Evolutionary conservation across 2,888 invertebrate species (phyloP).

Genomic region (Incurvaria masculella): DNA sequence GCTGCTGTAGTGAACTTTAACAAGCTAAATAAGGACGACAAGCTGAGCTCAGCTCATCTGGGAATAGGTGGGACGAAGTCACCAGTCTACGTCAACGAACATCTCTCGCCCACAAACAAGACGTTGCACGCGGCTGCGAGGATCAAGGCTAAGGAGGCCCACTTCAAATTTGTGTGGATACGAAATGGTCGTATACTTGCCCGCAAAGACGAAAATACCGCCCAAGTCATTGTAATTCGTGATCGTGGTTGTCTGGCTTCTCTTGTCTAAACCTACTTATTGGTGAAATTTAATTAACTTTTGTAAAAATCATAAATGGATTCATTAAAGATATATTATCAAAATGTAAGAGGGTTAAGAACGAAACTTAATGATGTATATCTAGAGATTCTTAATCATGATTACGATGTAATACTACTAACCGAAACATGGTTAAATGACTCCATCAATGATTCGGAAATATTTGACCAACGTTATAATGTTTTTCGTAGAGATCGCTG

Average conservation of each 20-base stretch:
- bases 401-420: slow-evolving; percentile 6
- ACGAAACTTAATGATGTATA: slow-evolving; percentile 1
- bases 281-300: too few relatives aligned
- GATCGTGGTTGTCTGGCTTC: too few relatives aligned
- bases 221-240: too few relatives aligned
- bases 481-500: slow-evolving; percentile 4
- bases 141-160: slow-evolving; percentile 8
- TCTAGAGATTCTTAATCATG: slow-evolving; percentile 5
- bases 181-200: slow-evolving; percentile 12
- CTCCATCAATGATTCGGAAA: slow-evolving; percentile 3
- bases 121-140: slow-evolving; percentile 12
- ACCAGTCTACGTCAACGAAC: slow-evolving; percentile 6
- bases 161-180: slow-evolving; percentile 13
- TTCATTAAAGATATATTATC: slow-evolving; percentile 1
- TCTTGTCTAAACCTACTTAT: too few relatives aligned
- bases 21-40: neutral
- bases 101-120: too few relatives aligned
- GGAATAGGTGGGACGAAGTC: neutral
- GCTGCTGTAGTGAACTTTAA: neutral
- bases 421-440: slow-evolving; percentile 7
- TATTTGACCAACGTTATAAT: slow-evolving; percentile 6
- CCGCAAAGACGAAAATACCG: slow-evolving; percentile 11
- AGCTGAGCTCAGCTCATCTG: neutral
- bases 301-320: too few relatives aligned
- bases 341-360: neutral